Evolutionary conservation across 2,888 invertebrate genomes (phyloP), one percentile per base, ranked within the genome.

Genomic region (Eupelmus urozonus): DNA sequence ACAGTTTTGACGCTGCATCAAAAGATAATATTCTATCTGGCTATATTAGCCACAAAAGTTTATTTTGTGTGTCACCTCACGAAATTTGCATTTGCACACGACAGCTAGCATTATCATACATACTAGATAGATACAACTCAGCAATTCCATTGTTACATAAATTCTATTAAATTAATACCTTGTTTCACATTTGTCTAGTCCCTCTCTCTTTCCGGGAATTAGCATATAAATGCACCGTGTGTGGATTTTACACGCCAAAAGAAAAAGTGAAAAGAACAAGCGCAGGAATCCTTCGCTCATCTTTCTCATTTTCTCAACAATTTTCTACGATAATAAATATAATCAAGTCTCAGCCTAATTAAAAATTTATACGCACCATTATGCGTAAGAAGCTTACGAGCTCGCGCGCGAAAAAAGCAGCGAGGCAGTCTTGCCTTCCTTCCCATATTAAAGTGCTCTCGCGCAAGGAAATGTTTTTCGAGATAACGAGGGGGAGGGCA

Each of bases 401-500:
- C 62, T 77, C 70, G 18, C 62, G 53, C 45, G 62, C 20, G 53
- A 60, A 40, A 73, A 42, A 79, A 62, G 66, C 11, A 53, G 16
- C 25, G 29, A 23, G 62, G n/a, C 40, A 16, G 71, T 45, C 42
- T 40, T 62, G 13, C 42, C 13, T 78, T 69, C 18, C 42, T 69
- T 74, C 55, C 42, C 70, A 62, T 75, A 80, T 78, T 75, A 75
- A 74, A 65, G 65, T 4, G 51, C n/a, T n/a, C n/a, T n/a, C n/a
- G n/a, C 34, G 13, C 29, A 67, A 42, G 63, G 65, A 75, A 80
- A 80, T 75, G 67, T 80, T 80, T 79, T 70, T 73, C 45, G 60
- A 65, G 78, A 79, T 79, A 78, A 69, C 78, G 78, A 78, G 78
- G 60, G n/a, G n/a, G n/a, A n/a, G n/a, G n/a, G n/a, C n/a, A n/a